Evolutionary conservation across 2,888 invertebrate species (phyloP).

Genomic region (Campoletis raptor): DNA sequence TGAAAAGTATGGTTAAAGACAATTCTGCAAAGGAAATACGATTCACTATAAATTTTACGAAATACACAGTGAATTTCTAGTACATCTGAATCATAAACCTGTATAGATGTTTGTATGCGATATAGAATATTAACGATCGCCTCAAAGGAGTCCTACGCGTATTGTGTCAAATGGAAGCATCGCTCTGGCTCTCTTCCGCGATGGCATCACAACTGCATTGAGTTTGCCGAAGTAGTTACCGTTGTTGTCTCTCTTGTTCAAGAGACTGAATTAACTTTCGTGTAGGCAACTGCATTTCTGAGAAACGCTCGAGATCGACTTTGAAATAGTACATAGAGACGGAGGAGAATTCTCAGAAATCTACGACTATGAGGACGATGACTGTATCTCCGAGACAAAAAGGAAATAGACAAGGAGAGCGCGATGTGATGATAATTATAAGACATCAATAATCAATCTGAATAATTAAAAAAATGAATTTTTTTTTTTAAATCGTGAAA

Average conservation of each 20-base stretch:
- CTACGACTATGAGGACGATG: constrained; percentile 67
- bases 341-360: constrained; percentile 71
- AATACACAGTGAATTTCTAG: neutral
- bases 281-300: constrained; percentile 67
- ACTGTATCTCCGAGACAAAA: constrained; percentile 47
- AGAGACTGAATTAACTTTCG: constrained; percentile 72
- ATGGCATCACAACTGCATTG: constrained; percentile 26
- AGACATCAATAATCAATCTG: neutral
- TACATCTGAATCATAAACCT: neutral
- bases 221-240: constrained; percentile 66
- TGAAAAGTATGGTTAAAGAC: too few species aligned
- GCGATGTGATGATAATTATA: neutral
- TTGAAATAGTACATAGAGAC: constrained; percentile 70
- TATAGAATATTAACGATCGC: neutral
- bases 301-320: constrained; percentile 70
- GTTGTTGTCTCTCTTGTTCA: constrained; percentile 65
- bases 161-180: neutral
- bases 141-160: neutral
- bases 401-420: neutral
- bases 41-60: neutral
- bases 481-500: too few species aligned
- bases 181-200: neutral
- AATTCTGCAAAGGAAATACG: too few species aligned
- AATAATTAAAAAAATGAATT: neutral
- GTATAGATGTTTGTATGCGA: neutral